Evolutionary conservation across 1,140 invertebrate species (phyloP), one percentile per base, ranked within the genome.

Genomic region (Temnothorax nylanderi): DNA sequence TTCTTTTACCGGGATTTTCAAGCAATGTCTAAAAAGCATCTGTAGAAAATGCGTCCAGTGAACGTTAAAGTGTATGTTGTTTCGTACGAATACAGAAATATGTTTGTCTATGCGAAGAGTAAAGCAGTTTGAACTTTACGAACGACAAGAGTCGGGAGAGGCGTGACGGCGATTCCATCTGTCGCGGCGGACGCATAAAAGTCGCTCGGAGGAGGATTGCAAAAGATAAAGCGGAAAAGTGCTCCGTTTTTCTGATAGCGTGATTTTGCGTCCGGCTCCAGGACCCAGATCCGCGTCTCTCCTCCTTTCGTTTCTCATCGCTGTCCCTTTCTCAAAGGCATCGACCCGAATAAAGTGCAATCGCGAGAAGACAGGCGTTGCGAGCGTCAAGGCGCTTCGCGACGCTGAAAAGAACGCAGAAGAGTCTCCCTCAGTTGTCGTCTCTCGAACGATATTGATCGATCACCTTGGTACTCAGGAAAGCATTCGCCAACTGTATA

Each of bases 331-430:
- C 69, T 84, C 80, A 49, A 84, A 84, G 41, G 8, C 56, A 26
- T 74, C 69, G 41, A 84, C 26, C n/a, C 41, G 26, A 47, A 74
- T 82, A 82, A 82, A 74, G 41, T 56, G 41, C 21, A 13, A 72
- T 72, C 26, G 37, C 65, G 26, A 56, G 34, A 10, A 60, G 69
- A 84, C 67, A 47, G 13, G 44, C 34, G 21, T 81, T 44, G 44
- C n/a, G 41, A 64, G 18, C 64, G 41, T 49, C 26, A 37, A 47
- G 13, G 11, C 41, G 18, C 54, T 84, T 74, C 26, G 65, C 11
- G 54, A 34, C 41, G 54, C 3, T 18, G 41, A 74, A 74, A 41
- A 84, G 69, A 84, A 74, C 80, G 21, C n/a, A 58, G 26, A 18
- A 44, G 34, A n/a, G 21, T 18, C 21, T 54, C 51, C 21, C 18